Base-by-base conservation (phyloP, 2,113 vertebrate genomes). In the Eublepharis macularius region DNA sequence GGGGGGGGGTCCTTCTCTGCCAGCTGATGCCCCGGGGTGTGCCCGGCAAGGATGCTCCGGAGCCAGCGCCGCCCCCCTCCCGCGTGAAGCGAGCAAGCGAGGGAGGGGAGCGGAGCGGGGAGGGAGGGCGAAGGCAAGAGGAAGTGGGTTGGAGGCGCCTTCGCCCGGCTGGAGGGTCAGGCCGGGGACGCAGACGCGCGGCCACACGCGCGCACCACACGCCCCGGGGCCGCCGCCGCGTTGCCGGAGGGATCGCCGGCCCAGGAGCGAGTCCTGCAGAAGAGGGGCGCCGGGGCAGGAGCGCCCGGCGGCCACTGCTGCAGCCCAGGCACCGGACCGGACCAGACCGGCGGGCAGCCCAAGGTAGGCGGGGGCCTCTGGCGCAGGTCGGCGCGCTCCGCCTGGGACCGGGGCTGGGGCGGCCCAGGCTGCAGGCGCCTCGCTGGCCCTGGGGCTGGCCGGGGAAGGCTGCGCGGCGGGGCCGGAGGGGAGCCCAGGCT, bases 91-190 rank as follows among this genome's bases (percentile, higher is more conserved):
- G 68, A 29, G 81, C 9, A 45, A 85, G 85, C 21, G 81, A 84
- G 76, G 90, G 90, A 88, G 74, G 92, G 92, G 86, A 79, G 80
- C 85, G 91, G 85, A 76, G 86, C 80, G 4, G 76, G 87, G 87
- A 89, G 92, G 91, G 83, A 90, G 92, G 88, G 90, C 88, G 92
- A 86, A 85, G 34, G 26, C 54, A 2, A 6, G 45, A 26, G 63
- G 75, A 2, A 47, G 75, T 10, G 49, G 82, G 4, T 88, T 83
- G 84, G 51, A 1, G 74, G 83, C 83, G 81, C 77, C 32, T 2
- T n/a, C 21, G 19, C 47, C 47, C 63, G 0, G 82, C 90, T 19
- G 69, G 47, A 69, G 82, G 69, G 84, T 43, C 89, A 39, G 84
- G 79, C 89, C 60, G 75, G 49, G 36, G 47, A 16, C 21, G 26